Base-by-base conservation (phyloP, 2,113 vertebrate species). In the Oenanthe oenanthe region DNA sequence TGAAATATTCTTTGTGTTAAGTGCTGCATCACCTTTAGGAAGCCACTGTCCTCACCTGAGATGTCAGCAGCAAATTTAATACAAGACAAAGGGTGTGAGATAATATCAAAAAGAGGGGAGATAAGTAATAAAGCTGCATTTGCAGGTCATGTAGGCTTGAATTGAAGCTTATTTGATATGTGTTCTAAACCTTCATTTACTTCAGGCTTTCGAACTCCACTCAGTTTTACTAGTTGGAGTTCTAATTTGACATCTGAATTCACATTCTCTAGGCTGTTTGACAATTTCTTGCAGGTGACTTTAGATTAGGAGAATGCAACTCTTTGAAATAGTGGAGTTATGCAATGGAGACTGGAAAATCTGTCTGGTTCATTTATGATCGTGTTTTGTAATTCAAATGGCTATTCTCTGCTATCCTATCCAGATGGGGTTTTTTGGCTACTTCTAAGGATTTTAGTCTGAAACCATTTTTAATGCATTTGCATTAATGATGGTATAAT, bases 351-450 rank as follows among this genome's bases (percentile, higher is more conserved):
- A 48, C 11, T 17, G 34, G 1, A 34, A 22, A 38, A 12, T 77
- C 10, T 40, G 3, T 74, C 45, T 57, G 24, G 14, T 48, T 71
- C 2, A 8, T 12, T 54, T 74, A 15, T 36, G 32, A 34, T 45
- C 6, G 7, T 2, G 3, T 25, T 79, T 50, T 79, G 8, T 36
- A 51, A 36, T 21, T 83, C 8, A 36, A 26, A 22, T 42, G 24
- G 4, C 9, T 73, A 3, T 26, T 83, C 13, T 45, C 16, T 57
- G 6, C 7, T 32, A 7, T 29, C 17, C 20, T 53, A 2, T n/a
- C 17, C 5, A 4, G 12, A 13, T 43, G 12, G 0, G 4, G 0
- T 7, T 12, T 71, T 9, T 15, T 9, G 12, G 13, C 25, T 58
- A 1, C 10, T 65, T 70, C 9, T 32, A 26, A 51, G 26, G 15